These are phyloP conservation scores for Bufotes viridis DNA, from an alignment of 2,797 vertebrate genomes.

Conservation along the genomic window DNA sequence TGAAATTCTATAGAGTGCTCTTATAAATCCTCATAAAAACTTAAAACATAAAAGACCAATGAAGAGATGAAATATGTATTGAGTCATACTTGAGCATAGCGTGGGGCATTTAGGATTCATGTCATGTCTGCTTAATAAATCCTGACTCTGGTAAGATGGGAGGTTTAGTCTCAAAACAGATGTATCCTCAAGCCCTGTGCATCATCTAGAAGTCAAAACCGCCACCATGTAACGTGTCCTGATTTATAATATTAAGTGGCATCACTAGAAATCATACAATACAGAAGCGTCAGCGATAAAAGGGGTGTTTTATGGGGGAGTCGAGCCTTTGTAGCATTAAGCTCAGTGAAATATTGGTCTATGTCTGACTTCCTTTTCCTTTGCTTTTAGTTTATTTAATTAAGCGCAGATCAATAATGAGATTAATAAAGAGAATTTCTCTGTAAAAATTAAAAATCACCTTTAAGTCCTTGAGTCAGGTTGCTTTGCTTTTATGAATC, in stretches of 20 bases:
- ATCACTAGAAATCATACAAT: constrained; percentile 17
- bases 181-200: constrained; percentile 31
- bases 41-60: constrained; percentile 5
- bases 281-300: not conserved
- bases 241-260: constrained; percentile 22
- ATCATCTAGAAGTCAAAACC: constrained; percentile 66
- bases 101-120: constrained; percentile 25
- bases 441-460: not conserved
- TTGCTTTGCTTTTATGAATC: no score
- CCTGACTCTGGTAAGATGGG: constrained; percentile 18
- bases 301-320: constrained; percentile 6
- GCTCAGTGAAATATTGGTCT: not conserved
- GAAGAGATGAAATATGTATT: constrained; percentile 45
- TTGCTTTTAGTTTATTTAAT: constrained; percentile 18
- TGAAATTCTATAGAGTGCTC: constrained; percentile 30
- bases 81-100: not conserved
- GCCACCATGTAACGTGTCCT: constrained; percentile 68
- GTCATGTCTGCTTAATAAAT: constrained; percentile 51
- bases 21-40: constrained; percentile 40
- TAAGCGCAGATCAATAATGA: constrained; percentile 22
- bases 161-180: constrained; percentile 30
- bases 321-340: not conserved
- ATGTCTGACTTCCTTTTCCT: not conserved
- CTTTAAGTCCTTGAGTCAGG: not conserved
- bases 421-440: constrained; percentile 7